Evolutionary conservation across 1,140 invertebrate genomes (phyloP).

Genomic region (Lepidurus apus): DNA sequence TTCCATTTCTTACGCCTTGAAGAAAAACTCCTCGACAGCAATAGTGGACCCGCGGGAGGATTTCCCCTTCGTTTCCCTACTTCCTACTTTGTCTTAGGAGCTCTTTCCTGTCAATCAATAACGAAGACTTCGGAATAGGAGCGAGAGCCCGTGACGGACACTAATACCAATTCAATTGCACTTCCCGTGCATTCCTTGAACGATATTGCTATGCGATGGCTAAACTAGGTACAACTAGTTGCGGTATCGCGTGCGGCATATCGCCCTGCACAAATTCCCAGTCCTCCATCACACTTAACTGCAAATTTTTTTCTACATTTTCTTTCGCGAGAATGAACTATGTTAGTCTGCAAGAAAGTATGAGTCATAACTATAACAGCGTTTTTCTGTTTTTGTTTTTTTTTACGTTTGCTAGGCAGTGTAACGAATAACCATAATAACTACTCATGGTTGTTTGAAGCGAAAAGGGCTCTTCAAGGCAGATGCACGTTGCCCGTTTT

Average conservation of each 20-base stretch:
- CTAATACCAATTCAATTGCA: not conserved
- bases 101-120: slow-evolving; percentile 5
- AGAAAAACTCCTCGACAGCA: slow-evolving; percentile 23
- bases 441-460: no score
- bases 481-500: no score
- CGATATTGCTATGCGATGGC: not conserved
- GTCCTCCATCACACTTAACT: no score
- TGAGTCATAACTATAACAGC: no score
- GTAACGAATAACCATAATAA: no score
- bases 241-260: not conserved
- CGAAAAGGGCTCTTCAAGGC: no score
- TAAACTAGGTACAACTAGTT: not conserved
- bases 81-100: not conserved
- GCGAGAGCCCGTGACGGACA: not conserved
- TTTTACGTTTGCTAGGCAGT: no score
- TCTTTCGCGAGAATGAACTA: no score
- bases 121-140: not conserved
- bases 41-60: not conserved
- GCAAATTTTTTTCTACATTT: no score
- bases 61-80: not conserved
- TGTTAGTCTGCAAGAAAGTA: no score
- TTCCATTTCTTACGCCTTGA: not conserved
- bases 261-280: no score
- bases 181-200: not conserved
- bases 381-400: no score